Evolutionary conservation across 1,140 invertebrate genomes (phyloP).

Genomic region (Teleogryllus occipitalis): DNA sequence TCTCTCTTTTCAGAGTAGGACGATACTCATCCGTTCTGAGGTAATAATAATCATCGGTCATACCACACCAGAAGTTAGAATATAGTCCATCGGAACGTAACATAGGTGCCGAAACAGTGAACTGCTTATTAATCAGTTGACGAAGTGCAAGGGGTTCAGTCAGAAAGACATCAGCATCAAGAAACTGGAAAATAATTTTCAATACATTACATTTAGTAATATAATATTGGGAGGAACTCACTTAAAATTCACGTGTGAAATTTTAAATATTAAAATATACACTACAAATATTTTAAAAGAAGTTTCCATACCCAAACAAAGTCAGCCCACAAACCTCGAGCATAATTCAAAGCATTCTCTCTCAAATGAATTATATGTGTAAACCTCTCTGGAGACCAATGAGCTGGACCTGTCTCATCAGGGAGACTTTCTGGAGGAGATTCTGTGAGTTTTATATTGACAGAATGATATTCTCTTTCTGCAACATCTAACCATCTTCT

Average conservation of each 20-base stretch:
- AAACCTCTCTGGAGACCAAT: conserved; percentile 73
- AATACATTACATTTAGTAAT: background rate
- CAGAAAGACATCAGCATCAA: conserved; percentile 84
- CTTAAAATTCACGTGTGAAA: background rate
- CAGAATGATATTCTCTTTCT: conserved; percentile 57
- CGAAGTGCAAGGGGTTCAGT: conserved; percentile 61
- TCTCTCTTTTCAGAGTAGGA: conserved; percentile 64
- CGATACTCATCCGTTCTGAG: conserved; percentile 77
- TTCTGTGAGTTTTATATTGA: conserved; percentile 54
- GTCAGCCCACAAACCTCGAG: conserved; percentile 71
- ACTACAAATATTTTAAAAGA: background rate
- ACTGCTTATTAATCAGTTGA: conserved; percentile 55
- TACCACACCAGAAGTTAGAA: conserved; percentile 94
- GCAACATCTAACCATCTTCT: conserved; percentile 60
- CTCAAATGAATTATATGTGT: conserved; percentile 71
- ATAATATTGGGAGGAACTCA: background rate
- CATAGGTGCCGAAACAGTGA: conserved; percentile 70
- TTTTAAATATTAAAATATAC: background rate
- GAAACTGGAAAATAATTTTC: conserved; percentile 53
- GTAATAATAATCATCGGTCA: conserved; percentile 84
- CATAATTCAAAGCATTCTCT: conserved; percentile 67
- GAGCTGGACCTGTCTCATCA: conserved; percentile 57
- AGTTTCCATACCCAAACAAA: conserved; percentile 58
- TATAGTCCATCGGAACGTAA: conserved; percentile 78
- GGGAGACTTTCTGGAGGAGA: conserved; percentile 35